Evolutionary conservation across 2,113 vertebrate species (phyloP), one percentile per base, ranked within the genome.

Genomic region (Empidonax traillii): DNA sequence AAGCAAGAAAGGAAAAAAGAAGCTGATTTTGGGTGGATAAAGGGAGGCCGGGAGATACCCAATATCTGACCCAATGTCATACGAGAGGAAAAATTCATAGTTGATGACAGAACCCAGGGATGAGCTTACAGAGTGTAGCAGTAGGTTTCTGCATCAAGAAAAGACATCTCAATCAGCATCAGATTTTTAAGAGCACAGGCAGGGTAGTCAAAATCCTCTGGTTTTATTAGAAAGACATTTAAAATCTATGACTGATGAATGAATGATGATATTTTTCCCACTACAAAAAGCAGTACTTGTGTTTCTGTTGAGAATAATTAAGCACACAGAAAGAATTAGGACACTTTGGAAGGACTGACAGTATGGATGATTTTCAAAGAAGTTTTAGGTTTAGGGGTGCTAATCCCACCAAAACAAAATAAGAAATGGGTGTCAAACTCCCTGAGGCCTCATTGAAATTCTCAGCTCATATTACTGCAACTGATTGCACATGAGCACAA

Each of bases 401-500:
- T 85, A 88, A 94, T 84, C 43, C 33, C 33, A 86, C 56, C 5
- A n/a, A 95, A 94, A 93, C n/a, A 89, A 93, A 92, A 77, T 39
- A 91, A 66, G 51, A 95, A 93, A 91, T 37, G 47, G 14, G 22
- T 85, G 67, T 79, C 90, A 91, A 93, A 88, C 24, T 93, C 68
- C 68, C 65, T 65, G 53, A 7, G 55, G 33, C 73, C 53, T 91
- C 73, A 81, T 71, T 96, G 90, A 94, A 93, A 95, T 94, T 93
- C 92, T 86, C 88, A 65, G 65, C 56, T 94, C 90, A 46, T 88
- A 80, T 86, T 79, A 86, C 68, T 93, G 39, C 86, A 96, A 95
- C 71, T 88, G 85, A 85, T 82, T 88, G 59, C 82, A 90, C 15
- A 77, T 63, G 58, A 96, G 52, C 68, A 89, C 68, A 90, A 92